phyloP scores from a whole-genome alignment of 2,113 vertebrate genomes.

The Ifrita kowaldi region DNA sequence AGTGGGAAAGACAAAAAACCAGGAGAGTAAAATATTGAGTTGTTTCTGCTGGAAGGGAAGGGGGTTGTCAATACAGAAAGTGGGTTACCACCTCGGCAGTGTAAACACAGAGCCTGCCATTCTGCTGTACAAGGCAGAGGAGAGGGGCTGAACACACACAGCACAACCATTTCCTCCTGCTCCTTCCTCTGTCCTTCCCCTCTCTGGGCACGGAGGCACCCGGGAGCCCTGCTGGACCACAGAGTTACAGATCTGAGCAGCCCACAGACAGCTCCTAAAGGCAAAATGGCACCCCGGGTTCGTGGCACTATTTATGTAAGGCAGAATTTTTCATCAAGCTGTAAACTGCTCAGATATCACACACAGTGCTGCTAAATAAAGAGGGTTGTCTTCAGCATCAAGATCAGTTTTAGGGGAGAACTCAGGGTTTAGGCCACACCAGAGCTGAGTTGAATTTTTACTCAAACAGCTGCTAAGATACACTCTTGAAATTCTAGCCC shows the following conservation, averaged over 20 bases:
- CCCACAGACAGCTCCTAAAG: background rate
- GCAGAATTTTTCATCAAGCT: background rate
- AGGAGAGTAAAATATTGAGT: background rate
- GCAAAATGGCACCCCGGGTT: background rate
- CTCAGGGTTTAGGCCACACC: background rate
- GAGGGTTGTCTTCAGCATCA: background rate
- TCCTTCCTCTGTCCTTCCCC: background rate
- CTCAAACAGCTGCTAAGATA: background rate
- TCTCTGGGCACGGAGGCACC: fast-evolving
- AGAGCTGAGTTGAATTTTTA: background rate
- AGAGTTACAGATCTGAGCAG: background rate
- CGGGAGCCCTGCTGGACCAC: background rate
- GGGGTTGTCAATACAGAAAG: background rate
- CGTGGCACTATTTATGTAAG: background rate
- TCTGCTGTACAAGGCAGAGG: background rate
- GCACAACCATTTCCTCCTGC: background rate
- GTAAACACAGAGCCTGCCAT: background rate
- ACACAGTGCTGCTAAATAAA: background rate
- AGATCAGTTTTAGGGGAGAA: background rate
- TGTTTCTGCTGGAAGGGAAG: background rate
- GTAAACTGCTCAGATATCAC: background rate
- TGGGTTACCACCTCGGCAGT: background rate
- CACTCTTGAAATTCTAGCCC: background rate
- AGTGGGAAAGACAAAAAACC: background rate
- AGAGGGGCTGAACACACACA: background rate